Evolutionary conservation across 2,888 invertebrate genomes (phyloP).

Genomic region (Azorinus chamasolen): DNA sequence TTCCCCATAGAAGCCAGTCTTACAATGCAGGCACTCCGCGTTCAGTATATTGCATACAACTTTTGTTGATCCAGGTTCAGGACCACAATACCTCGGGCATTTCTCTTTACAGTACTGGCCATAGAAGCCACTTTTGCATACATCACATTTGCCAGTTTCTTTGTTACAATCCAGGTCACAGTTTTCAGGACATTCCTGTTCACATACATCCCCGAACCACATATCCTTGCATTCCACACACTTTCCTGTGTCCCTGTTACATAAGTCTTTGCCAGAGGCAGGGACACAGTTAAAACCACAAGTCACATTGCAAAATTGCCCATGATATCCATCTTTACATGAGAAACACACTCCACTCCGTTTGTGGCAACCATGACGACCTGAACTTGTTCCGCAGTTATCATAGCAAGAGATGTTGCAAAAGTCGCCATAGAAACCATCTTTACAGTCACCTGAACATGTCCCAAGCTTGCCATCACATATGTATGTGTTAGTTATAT

Average conservation of each 20-base stretch:
- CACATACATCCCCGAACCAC: slow-evolving; percentile 28
- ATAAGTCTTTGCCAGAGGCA: background rate
- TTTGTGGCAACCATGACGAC: slow-evolving; percentile 12
- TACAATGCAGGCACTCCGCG: slow-evolving; percentile 45
- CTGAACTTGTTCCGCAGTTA: slow-evolving; percentile 8
- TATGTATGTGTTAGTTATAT: background rate
- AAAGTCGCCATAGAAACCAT: background rate
- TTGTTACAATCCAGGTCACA: slow-evolving; percentile 35
- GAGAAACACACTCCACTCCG: slow-evolving; percentile 11
- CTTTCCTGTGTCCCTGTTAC: slow-evolving; percentile 35
- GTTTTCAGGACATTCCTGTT: slow-evolving; percentile 14
- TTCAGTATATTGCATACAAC: slow-evolving; percentile 17
- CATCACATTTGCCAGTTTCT: slow-evolving; percentile 32
- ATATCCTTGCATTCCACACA: slow-evolving; percentile 40
- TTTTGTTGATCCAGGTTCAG: slow-evolving; percentile 8
- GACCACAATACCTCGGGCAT: slow-evolving; percentile 49
- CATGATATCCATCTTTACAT: slow-evolving; percentile 23
- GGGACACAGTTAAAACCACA: slow-evolving; percentile 19
- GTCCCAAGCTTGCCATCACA: slow-evolving; percentile 12
- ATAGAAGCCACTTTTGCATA: slow-evolving; percentile 38
- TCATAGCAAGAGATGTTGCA: slow-evolving; percentile 3
- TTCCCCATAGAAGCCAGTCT: slow-evolving; percentile 30
- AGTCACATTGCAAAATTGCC: slow-evolving; percentile 17
- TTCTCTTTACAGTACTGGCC: slow-evolving; percentile 30
- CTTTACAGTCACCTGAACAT: slow-evolving; percentile 17